Evolutionary conservation across 2,797 vertebrate genomes (phyloP).

Genomic region (Cirrhinus molitorella): DNA sequence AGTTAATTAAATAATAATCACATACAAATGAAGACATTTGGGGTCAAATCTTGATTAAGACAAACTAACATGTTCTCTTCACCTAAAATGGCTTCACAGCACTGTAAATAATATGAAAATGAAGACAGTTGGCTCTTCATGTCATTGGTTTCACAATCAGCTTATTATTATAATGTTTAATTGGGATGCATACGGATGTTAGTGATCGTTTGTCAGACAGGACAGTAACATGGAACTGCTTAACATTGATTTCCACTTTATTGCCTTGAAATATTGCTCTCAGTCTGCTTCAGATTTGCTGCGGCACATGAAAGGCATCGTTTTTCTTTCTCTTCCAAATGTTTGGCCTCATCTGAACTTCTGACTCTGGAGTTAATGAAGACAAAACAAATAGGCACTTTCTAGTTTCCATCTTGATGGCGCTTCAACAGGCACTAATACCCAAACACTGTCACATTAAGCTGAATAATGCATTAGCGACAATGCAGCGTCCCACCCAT

Average conservation of each 20-base stretch:
- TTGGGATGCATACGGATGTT: neutral
- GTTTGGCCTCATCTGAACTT: constrained; percentile 43
- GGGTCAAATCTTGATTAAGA: neutral
- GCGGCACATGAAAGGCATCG: constrained; percentile 2
- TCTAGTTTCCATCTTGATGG: constrained; percentile 6
- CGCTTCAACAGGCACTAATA: constrained; percentile 37
- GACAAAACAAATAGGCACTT: constrained; percentile 44
- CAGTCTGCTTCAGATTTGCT: constrained; percentile 22
- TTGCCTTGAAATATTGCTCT: constrained; percentile 4
- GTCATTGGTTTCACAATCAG: neutral
- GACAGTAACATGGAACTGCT: constrained; percentile 26
- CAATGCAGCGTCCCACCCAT: constrained; percentile 21
- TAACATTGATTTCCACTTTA: constrained; percentile 9
- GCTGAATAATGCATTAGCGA: constrained; percentile 34
- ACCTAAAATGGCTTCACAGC: constrained; percentile 12
- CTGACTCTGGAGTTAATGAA: constrained; percentile 45
- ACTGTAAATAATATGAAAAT: constrained; percentile 32
- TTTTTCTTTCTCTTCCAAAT: constrained; percentile 16
- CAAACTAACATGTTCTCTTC: neutral
- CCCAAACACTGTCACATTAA: constrained; percentile 41
- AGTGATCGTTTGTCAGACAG: neutral
- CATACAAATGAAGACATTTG: neutral
- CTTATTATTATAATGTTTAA: neutral
- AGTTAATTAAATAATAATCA: neutral
- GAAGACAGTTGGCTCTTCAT: constrained; percentile 6